phyloP scores from a whole-genome alignment of 2,113 vertebrate species.

The Rhadina sibilatrix region DNA sequence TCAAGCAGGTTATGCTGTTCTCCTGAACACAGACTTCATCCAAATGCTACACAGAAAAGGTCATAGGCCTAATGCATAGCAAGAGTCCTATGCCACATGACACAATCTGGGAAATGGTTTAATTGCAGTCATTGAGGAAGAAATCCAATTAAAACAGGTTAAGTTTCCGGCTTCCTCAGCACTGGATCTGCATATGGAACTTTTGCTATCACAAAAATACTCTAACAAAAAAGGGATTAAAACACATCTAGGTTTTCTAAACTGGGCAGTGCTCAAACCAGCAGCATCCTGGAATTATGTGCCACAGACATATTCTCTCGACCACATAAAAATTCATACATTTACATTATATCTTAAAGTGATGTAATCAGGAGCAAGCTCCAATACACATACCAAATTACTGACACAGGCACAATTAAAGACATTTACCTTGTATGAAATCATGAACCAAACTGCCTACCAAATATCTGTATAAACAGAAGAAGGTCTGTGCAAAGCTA shows the following conservation, averaged over 20 bases:
- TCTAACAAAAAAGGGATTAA: not conserved
- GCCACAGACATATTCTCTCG: not conserved
- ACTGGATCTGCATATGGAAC: not conserved
- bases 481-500: not conserved
- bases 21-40: not conserved
- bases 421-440: not conserved
- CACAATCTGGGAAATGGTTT: not conserved
- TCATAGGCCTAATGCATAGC: not conserved
- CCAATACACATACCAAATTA: not conserved
- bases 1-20: not conserved
- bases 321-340: not conserved
- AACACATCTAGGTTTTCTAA: not conserved
- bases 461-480: not conserved
- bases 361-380: not conserved
- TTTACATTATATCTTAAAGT: not conserved
- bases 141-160: constrained; percentile 35
- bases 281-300: not conserved
- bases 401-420: not conserved
- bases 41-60: not conserved
- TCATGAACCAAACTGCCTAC: not conserved
- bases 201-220: not conserved
- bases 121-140: constrained; percentile 26
- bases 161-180: constrained; percentile 27
- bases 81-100: not conserved
- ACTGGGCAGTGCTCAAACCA: not conserved